Conservation (phyloP, 1,140 invertebrate genomes). For the Cepaea nemoralis region DNA sequence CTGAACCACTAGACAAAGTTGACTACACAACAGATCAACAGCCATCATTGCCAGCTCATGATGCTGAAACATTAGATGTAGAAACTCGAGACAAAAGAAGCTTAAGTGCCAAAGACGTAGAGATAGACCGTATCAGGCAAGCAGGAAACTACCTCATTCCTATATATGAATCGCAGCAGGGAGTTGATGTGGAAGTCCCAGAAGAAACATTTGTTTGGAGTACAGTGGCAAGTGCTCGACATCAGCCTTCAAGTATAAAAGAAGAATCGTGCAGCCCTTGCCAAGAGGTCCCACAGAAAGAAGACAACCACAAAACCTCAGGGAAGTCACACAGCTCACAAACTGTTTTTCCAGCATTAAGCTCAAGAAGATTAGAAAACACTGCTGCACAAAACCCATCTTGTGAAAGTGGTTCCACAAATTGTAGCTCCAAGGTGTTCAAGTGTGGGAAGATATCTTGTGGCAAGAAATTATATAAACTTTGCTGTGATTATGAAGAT, state of each 20-base stretch:
- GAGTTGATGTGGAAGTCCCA: not conserved
- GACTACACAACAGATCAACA: constrained; percentile 36
- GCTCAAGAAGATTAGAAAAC: not conserved
- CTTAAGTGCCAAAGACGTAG: not conserved
- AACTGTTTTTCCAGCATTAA: not conserved
- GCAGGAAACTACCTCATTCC: constrained; percentile 4
- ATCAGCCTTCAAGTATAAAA: not conserved
- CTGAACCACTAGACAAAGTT: constrained; percentile 60
- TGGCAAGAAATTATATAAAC: not conserved
- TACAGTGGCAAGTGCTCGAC: not conserved
- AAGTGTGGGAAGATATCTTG: not conserved
- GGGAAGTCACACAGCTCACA: not conserved
- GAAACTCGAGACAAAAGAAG: not conserved
- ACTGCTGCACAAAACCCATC: not conserved
- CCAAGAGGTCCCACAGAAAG: not conserved
- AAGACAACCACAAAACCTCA: not conserved
- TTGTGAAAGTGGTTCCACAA: not conserved
- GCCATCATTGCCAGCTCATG: not conserved
- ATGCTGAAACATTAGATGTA: not conserved
- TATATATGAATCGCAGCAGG: not conserved
- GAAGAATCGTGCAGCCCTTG: constrained; percentile 1
- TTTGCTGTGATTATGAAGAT: not conserved
- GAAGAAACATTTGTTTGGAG: constrained; percentile 18
- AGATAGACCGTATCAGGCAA: not conserved
- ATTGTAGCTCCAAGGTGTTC: not conserved